These are phyloP conservation scores for Pachymerium ferrugineum DNA, from an alignment of 2,888 invertebrate species.

Conservation along the genomic window DNA sequence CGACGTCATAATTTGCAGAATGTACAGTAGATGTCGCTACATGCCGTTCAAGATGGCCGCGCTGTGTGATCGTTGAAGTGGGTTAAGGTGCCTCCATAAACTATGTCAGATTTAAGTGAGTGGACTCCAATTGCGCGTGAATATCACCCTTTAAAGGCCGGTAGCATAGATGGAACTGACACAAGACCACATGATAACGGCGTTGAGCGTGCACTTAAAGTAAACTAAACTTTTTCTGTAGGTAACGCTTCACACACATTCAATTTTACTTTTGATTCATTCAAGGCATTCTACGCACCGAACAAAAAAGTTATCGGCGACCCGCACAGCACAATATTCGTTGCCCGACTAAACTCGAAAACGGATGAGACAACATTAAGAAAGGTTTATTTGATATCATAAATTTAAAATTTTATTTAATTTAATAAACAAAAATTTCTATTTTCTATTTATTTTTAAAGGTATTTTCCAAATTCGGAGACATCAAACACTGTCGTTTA, in stretches of 20 bases:
- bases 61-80: too few species aligned
- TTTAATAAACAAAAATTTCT: not conserved
- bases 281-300: slow-evolving; percentile 30
- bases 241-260: too few species aligned
- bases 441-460: too few species aligned
- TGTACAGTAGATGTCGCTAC: too few species aligned
- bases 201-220: slow-evolving; percentile 61
- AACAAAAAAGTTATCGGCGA: slow-evolving; percentile 43
- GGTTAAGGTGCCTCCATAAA: too few species aligned
- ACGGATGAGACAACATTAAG: slow-evolving; percentile 57
- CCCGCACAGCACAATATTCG: slow-evolving; percentile 67
- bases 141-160: slow-evolving; percentile 75
- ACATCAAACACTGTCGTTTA: slow-evolving; percentile 59
- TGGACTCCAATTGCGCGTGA: slow-evolving; percentile 56
- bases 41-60: too few species aligned
- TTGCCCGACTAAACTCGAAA: slow-evolving; percentile 64
- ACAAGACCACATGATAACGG: slow-evolving; percentile 73
- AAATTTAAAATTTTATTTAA: too few species aligned
- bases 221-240: too few species aligned
- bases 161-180: slow-evolving; percentile 83
- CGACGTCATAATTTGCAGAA: too few species aligned
- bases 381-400: too few species aligned
- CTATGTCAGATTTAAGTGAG: not conserved
- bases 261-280: not conserved
- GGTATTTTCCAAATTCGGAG: slow-evolving; percentile 58